Evolutionary conservation across 64 coral and sea anemone species (phyloP), one percentile per base, ranked within the genome.

Genomic region (Anthopleura sola): DNA sequence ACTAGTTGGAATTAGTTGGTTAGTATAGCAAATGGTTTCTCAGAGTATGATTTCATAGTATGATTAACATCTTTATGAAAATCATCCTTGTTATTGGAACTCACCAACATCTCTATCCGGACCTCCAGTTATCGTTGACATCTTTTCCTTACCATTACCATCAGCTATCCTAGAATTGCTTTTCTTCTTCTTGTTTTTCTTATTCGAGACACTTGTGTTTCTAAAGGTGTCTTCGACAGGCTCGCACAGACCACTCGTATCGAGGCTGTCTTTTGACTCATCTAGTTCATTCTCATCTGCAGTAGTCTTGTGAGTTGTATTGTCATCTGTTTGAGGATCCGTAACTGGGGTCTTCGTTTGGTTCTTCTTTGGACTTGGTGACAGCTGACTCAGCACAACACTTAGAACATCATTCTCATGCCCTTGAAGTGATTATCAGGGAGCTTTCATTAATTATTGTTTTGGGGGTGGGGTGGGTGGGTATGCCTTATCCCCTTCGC

Each of bases 171-270:
- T 86, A 26, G 13, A 50, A 80, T 68, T 86, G 46, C 28, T 39
- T 82, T 86, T 86, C 48, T 91, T 91, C 84, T 69, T 91, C 75
- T 85, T 66, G 16, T 29, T 85, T 85, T 90, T 90, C 82, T 90
- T 90, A 6, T 26, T 29, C 24, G 62, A 0, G 24, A 13, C 62
- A 68, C 62, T 68, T 68, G 62, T 68, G 29, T 32, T 71, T 28
- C 66, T 34, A 34, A 36, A 16, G 29, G 31, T 29, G 15, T 71
- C 66, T 34, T 71, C 29, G 3, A 71, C n/a, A 34, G n/a, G 13
- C 28, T 71, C 23, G 19, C 20, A 6, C 10, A 9, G 19, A 62
- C 24, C 29, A 34, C 34, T 29, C 2, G 14, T 29, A 34, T 16
- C 14, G 0, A 71, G 29, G 10, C 66, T 71, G 1, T 71, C 66